phyloP scores from a whole-genome alignment of 2,888 invertebrate species.

The Griposia aprilina region DNA sequence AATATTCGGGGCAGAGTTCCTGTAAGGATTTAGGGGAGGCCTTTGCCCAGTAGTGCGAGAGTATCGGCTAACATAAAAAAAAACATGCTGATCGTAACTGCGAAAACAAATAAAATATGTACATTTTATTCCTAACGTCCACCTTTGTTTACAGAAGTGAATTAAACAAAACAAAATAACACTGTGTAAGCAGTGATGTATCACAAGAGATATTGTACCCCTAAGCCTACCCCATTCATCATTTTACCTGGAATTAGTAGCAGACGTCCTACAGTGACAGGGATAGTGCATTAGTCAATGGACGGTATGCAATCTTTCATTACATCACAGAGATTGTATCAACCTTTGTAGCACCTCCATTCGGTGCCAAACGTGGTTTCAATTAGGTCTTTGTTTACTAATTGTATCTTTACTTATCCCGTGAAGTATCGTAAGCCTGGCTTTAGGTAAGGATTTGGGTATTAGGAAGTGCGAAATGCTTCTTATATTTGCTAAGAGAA shows the following conservation, averaged over 20 bases:
- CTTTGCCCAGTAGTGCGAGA: too few relatives aligned
- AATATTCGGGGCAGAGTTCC: background rate
- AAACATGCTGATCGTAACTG: background rate
- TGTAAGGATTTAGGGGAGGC: too few relatives aligned
- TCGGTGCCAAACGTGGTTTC: conserved; percentile 11
- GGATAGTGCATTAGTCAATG: conserved; percentile 23
- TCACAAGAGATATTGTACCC: background rate
- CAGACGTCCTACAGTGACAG: background rate
- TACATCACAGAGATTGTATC: conserved; percentile 17
- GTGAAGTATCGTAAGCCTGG: background rate
- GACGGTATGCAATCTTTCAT: conserved; percentile 5
- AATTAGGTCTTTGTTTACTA: conserved; percentile 35
- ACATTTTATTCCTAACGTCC: background rate
- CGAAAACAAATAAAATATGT: background rate
- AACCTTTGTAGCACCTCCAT: conserved; percentile 3
- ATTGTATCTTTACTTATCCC: conserved; percentile 26
- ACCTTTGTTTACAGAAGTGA: background rate
- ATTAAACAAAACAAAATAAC: background rate
- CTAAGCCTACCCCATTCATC: background rate
- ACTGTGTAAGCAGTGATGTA: background rate
- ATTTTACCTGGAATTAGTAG: background rate
- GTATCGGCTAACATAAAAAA: too few relatives aligned
- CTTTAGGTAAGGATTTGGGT: background rate
- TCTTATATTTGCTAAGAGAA: background rate
- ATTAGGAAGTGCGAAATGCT: conserved; percentile 8